These are phyloP conservation scores for Diarsia dahlii DNA, from an alignment of 2,888 invertebrate species.

Conservation along the genomic window DNA sequence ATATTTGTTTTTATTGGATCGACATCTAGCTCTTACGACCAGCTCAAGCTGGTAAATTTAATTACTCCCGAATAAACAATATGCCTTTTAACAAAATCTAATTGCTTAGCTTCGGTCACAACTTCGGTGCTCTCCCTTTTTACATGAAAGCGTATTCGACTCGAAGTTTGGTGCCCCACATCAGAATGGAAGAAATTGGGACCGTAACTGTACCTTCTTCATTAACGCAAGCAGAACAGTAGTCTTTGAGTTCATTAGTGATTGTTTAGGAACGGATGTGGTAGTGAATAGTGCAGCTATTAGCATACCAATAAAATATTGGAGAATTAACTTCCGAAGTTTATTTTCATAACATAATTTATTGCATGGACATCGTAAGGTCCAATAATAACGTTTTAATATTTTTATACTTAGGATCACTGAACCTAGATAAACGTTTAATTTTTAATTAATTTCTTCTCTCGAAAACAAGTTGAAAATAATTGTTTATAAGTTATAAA, in stretches of 20 bases:
- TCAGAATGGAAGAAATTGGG: constrained; percentile 40
- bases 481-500: not conserved
- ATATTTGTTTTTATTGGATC: not conserved
- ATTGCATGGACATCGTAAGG: constrained; percentile 1
- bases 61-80: not conserved
- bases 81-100: not conserved
- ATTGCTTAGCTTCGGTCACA: too few relatives aligned
- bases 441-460: not conserved
- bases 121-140: not conserved
- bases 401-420: constrained; percentile 20
- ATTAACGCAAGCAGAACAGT: constrained; percentile 46
- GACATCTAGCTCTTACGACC: not conserved
- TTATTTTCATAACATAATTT: constrained; percentile 26
- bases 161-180: not conserved
- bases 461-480: not conserved
- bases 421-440: constrained; percentile 28
- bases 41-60: not conserved
- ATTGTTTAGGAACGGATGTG: constrained; percentile 45
- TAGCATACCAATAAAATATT: constrained; percentile 41
- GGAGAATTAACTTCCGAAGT: constrained; percentile 1
- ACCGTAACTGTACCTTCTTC: constrained; percentile 50
- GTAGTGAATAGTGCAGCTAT: constrained; percentile 30
- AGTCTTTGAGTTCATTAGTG: constrained; percentile 42
- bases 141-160: not conserved
- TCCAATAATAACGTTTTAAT: constrained; percentile 2